Evolutionary conservation across 1,140 invertebrate species (phyloP), one percentile per base, ranked within the genome.

Genomic region (Thaumatotibia leucotreta): DNA sequence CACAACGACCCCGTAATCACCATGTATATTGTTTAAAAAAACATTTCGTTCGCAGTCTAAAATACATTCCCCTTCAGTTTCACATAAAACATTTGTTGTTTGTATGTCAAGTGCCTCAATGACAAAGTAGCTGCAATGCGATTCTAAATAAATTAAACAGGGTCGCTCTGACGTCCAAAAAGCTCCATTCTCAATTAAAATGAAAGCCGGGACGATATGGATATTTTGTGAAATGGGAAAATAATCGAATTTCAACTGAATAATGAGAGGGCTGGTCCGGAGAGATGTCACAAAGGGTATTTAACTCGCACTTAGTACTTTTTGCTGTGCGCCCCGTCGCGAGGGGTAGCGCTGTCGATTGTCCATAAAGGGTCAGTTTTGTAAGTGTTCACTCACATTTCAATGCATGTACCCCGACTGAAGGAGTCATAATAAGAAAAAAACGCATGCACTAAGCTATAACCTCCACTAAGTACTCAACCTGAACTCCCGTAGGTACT

Each of bases 161-260:
- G 69, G 76, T 78, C 78, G 77, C 64, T 65, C 67, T 77, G 77
- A 78, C 75, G 72, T 71, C 78, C 82, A 79, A 80, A 83, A 80
- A 77, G 74, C 77, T 77, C 83, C 77, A 74, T 88, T 89, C 86
- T 83, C 84, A 88, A 88, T 90, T 88, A 88, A 74, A 88, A 61
- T 82, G 74, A 88, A 83, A 88, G 86, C 83, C 73, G 73, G 82
- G 80, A 82, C 83, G 86, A 85, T 88, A 89, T 90, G 84, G 86
- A 88, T 90, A 90, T 90, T 88, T 84, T 88, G 77, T 72, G 76
- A 86, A 90, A 90, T 89, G 88, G 88, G 86, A 88, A 90, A 84
- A 90, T 90, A 90, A 90, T 90, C 88, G 80, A 90, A 90, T 90
- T 89, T 88, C 76, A 74, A 77, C 83, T 90, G 86, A 90, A 90